phyloP scores from a whole-genome alignment of 2,888 invertebrate species.

The Ctenicera cuprea region DNA sequence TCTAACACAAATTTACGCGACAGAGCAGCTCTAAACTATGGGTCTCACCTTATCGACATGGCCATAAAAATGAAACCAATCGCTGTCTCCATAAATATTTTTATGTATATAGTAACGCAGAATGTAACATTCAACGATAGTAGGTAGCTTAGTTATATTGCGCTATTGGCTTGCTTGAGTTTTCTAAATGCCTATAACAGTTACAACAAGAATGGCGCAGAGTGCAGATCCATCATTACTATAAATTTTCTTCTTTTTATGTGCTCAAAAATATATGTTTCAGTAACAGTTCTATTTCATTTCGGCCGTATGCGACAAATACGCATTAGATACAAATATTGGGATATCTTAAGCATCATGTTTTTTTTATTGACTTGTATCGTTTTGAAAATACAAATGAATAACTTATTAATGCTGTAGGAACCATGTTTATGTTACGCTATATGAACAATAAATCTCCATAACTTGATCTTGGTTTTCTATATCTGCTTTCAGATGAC shows the following conservation, averaged over 20 bases:
- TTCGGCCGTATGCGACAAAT: too few relatives aligned
- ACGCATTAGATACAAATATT: too few relatives aligned
- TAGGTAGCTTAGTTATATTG: conserved; percentile 16
- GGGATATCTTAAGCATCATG: too few relatives aligned
- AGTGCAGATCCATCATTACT: neutral
- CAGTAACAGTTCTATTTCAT: neutral
- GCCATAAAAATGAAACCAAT: conserved; percentile 23
- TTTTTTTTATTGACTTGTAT: too few relatives aligned
- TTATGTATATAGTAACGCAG: conserved; percentile 13
- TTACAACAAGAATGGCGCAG: neutral
- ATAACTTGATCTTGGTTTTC: too few relatives aligned
- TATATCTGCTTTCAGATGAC: too few relatives aligned
- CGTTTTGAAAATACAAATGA: too few relatives aligned
- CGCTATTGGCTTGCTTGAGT: neutral
- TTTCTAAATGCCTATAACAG: conserved; percentile 5
- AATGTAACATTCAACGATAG: conserved; percentile 14
- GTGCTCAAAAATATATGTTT: conserved; percentile 2
- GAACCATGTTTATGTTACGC: too few relatives aligned
- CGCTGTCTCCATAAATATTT: conserved; percentile 27
- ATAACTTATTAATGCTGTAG: too few relatives aligned
- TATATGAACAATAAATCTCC: too few relatives aligned
- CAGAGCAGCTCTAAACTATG: conserved; percentile 17
- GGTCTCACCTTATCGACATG: conserved; percentile 23
- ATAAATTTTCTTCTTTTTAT: neutral
- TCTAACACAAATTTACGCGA: conserved; percentile 11